Base-by-base conservation (phyloP, 2,113 vertebrate species). In the Gobiocypris rarus region DNA sequence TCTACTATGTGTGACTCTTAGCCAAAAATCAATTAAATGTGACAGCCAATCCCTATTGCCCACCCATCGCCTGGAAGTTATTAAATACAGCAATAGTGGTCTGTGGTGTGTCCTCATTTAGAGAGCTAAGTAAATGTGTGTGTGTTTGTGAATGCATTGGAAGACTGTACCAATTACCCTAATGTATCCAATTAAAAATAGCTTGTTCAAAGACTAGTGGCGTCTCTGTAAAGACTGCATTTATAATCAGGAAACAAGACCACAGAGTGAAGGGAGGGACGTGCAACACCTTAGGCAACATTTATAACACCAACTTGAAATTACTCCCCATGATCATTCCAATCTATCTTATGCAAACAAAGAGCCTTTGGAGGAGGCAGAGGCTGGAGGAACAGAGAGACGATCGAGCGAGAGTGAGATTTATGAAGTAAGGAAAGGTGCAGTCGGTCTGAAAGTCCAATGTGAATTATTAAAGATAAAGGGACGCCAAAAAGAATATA, bases 111-210 rank as follows among this genome's bases (percentile, higher is more conserved):
- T 73, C 26, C 56, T 41, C 7, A 19, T 45, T 28, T 75, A 75
- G 10, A 52, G 6, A 48, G 45, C 43, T 75, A 17, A 17, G 15
- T 48, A 22, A 34, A 26, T 41, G 24, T 41, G 19, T 74, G n/a
- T 59, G 52, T 65, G 22, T 56, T 1, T 22, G 59, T 43, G 43
- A 9, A 24, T 70, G 24, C 50, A 38, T 81, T 50, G 52, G 76
- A 43, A 19, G 59, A 74, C 52, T 48, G 73, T 82, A 84, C 79
- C 87, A 85, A 86, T 83, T 83, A 88, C 56, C 28, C 54, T 84
- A 86, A 83, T 86, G 78, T 61, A 80, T 61, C 78, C 65, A 86
- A 85, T 85, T 86, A 88, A 90, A 83, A 85, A 83, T 61, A 83
- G 83, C 83, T 88, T 89, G 77, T 84, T 86, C 67, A 75, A 75